Conservation (phyloP, 1,140 invertebrate species). For the Andrena cerasifolii region DNA sequence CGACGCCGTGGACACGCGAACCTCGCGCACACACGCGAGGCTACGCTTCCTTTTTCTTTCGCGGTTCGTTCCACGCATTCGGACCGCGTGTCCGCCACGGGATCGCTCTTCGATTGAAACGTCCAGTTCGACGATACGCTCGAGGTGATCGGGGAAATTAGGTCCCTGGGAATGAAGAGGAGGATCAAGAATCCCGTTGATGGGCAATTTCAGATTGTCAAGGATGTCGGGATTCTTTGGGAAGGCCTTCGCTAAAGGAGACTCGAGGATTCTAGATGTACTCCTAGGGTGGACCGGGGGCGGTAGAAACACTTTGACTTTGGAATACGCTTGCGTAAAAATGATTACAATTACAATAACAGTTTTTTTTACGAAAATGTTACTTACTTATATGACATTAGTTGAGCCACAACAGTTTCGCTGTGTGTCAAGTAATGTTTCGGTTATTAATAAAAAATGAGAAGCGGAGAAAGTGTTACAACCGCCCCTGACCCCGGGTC, state of each 20-base stretch:
- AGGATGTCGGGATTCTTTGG: neutral
- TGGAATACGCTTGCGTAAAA: too few relatives aligned
- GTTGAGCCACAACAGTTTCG: too few relatives aligned
- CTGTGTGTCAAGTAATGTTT: too few relatives aligned
- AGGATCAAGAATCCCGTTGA: neutral
- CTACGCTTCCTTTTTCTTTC: constrained; percentile 5
- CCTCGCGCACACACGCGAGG: constrained; percentile 18
- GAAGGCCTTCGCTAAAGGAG: neutral
- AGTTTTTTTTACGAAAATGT: too few relatives aligned
- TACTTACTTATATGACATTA: too few relatives aligned
- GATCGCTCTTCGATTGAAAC: constrained; percentile 7
- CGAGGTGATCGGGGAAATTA: neutral
- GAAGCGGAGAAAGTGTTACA: too few relatives aligned
- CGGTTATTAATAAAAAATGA: too few relatives aligned
- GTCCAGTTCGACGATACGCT: neutral
- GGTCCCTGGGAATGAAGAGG: neutral
- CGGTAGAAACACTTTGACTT: too few relatives aligned
- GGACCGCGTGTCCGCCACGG: neutral
- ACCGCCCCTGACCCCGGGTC: too few relatives aligned
- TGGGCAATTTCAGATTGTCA: neutral
- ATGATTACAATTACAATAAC: too few relatives aligned
- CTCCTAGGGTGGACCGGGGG: too few relatives aligned
- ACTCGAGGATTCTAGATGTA: neutral
- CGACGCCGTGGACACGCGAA: constrained; percentile 48
- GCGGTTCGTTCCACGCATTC: neutral